Conservation (phyloP, 2,888 invertebrate genomes). For the Apodemia duryi region DNA sequence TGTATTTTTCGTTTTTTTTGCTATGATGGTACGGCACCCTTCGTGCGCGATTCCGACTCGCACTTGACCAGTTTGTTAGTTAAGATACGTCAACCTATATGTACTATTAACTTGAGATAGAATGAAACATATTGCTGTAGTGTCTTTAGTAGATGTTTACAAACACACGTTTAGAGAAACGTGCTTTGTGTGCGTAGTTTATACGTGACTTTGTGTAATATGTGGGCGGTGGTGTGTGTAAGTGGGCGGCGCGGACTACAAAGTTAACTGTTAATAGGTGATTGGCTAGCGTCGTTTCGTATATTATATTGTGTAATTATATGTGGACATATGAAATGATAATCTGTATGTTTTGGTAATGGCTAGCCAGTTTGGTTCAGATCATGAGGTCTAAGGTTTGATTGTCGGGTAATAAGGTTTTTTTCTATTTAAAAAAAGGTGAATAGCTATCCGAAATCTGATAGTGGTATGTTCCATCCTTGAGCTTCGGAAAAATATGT, state of each 20-base stretch:
- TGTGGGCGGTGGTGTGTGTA: slow-evolving; percentile 8
- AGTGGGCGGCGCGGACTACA: not conserved
- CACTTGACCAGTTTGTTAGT: too few relatives aligned
- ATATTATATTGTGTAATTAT: not conserved
- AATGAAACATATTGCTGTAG: not conserved
- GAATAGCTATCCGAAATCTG: too few relatives aligned
- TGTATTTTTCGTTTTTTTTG: too few relatives aligned
- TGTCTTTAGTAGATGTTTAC: not conserved
- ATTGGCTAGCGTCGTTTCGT: slow-evolving; percentile 7
- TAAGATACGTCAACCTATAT: too few relatives aligned
- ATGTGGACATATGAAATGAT: not conserved
- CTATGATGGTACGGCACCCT: too few relatives aligned
- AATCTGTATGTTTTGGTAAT: not conserved
- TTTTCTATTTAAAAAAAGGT: too few relatives aligned
- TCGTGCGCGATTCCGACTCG: too few relatives aligned
- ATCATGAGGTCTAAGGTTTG: too few relatives aligned
- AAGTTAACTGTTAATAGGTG: slow-evolving; percentile 7
- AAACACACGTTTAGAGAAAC: slow-evolving; percentile 1
- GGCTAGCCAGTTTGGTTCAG: too few relatives aligned
- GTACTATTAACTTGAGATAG: not conserved
- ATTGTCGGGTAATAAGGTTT: too few relatives aligned
- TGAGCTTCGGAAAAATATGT: too few relatives aligned
- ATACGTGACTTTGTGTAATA: not conserved
- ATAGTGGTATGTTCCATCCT: too few relatives aligned
- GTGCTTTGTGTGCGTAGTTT: slow-evolving; percentile 4